Evolutionary conservation across 2,113 vertebrate genomes (phyloP), one percentile per base, ranked within the genome.

Genomic region (Catagonus wagneri): DNA sequence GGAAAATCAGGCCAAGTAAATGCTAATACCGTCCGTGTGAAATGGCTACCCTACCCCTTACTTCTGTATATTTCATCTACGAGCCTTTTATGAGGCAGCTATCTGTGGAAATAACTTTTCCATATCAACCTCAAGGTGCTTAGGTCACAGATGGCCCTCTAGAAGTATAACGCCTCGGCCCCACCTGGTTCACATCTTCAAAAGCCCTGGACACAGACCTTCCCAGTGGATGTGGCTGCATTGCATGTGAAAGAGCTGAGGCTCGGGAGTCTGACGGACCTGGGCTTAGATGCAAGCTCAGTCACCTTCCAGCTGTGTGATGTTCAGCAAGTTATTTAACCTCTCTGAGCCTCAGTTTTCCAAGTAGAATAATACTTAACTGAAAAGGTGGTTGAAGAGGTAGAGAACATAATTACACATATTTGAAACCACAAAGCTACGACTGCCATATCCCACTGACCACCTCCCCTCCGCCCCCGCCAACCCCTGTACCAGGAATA

Each of bases 41-140:
- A 75, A 58, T 19, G 19, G 8, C 15, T 7, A 16, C 9, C 32
- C 13, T 36, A n/a, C 9, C 13, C 6, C 0, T 4, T 4, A 6
- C 12, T 34, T 54, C 39, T 44, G 12, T 34, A 0, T n/a, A 39
- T 56, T 39, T 79, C 25, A 27, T 4, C 17, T 27, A 6, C 2
- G n/a, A 61, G 71, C 32, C 11, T 32, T n/a, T 61, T 85, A 32
- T 7, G 52, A 22, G 52, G 7, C 69, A 65, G 0, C 15, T n/a
- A 11, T n/a, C 7, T 22, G 3, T 65, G 65, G 66, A 12, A 12
- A 27, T 29, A 56, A 8, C 20, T 74, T 61, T 79, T 54, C 58
- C n/a, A 10, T 11, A 27, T 50, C 29, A 34, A 25, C 44, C 22
- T 22, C 7, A 32, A 36, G 56, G 29, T 58, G 29, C 65, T 25